Evolutionary conservation across 2,797 vertebrate species (phyloP).

Genomic region (Hoplostethus atlanticus): DNA sequence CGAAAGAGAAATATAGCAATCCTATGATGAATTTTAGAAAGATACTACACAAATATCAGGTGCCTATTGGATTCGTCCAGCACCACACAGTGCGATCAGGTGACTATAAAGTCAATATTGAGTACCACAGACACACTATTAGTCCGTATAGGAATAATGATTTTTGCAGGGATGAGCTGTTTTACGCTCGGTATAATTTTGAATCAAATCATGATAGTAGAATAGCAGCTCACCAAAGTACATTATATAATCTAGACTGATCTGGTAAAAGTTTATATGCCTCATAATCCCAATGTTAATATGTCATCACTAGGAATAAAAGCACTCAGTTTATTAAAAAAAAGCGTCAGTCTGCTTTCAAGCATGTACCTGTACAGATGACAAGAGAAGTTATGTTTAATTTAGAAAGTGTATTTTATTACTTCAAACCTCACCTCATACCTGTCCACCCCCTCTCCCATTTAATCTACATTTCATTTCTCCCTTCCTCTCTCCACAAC

Average conservation of each 20-base stretch:
- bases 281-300: constrained; percentile 40
- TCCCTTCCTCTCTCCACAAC: not conserved
- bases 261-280: constrained; percentile 25
- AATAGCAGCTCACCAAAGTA: constrained; percentile 16
- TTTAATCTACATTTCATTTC: constrained; percentile 18
- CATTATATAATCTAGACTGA: constrained; percentile 39
- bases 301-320: constrained; percentile 35
- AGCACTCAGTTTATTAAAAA: constrained; percentile 35
- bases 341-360: constrained; percentile 1
- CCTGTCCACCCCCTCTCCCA: constrained; percentile 44
- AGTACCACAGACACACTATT: not conserved
- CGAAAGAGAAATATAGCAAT: constrained; percentile 10
- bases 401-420: constrained; percentile 83
- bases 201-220: constrained; percentile 13
- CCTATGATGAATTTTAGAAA: not conserved
- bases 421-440: constrained; percentile 76
- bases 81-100: not conserved
- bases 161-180: not conserved
- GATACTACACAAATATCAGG: not conserved
- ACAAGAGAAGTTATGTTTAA: constrained; percentile 58
- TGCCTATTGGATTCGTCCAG: too few species aligned
- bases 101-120: not conserved
- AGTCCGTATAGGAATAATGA: not conserved
- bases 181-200: constrained; percentile 6
- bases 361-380: constrained; percentile 32